Percentiles rank a stretch among this genome's conserved stretches.
phyloP scores from a whole-genome alignment of 2,888 invertebrate genomes.

The Athrips mouffetella region DNA sequence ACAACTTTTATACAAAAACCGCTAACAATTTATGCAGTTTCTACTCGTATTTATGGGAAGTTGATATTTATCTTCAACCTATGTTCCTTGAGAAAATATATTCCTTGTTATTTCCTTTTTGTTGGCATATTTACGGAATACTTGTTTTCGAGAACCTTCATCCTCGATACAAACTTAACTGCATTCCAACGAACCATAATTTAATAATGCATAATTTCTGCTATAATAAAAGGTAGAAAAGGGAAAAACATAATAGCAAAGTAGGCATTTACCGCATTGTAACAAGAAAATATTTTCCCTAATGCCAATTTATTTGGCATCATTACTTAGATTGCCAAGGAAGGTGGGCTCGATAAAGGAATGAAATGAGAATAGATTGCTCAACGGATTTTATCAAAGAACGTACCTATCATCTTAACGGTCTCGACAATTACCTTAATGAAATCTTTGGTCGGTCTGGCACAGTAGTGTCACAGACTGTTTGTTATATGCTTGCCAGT shows the following conservation, averaged over 20 bases:
- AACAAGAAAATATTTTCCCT: conserved; percentile 3
- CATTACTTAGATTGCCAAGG: conserved; percentile 4
- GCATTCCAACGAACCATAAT: neutral
- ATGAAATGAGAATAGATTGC: conserved; percentile 1
- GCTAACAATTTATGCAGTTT: too few species aligned
- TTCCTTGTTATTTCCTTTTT: too few species aligned
- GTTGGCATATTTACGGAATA: too few species aligned
- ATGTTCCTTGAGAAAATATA: too few species aligned
- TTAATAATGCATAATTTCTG: neutral
- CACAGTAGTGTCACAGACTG: neutral
- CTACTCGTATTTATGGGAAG: too few species aligned
- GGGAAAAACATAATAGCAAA: neutral
- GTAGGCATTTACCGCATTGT: neutral
- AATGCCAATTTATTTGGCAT: conserved; percentile 8
- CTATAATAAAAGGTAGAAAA: neutral
- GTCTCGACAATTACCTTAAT: neutral
- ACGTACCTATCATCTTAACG: too few species aligned
- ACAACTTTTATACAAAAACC: too few species aligned
- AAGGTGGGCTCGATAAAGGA: conserved; percentile 5
- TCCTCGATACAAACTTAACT: too few species aligned
- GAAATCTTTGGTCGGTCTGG: neutral
- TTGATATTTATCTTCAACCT: too few species aligned
- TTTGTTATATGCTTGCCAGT: too few species aligned
- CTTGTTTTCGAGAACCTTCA: too few species aligned
- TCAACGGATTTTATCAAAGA: conserved; percentile 2